Evolutionary conservation across 2,113 vertebrate species (phyloP).

Genomic region (Rhea americana): DNA sequence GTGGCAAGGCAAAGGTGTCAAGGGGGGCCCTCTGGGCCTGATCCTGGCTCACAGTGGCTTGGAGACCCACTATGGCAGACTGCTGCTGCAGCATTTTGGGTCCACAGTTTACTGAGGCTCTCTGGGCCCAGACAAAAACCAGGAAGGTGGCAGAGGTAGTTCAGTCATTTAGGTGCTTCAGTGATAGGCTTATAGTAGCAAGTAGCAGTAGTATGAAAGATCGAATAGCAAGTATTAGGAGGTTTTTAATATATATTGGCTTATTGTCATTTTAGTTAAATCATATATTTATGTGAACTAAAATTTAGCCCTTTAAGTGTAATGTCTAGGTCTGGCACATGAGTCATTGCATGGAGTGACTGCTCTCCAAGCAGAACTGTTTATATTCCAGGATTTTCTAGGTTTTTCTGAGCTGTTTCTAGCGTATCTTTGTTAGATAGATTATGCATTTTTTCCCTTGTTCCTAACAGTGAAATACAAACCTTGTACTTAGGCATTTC

Average conservation of each 20-base stretch:
- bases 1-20: no score
- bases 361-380: neutral
- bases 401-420: slow-evolving; percentile 17
- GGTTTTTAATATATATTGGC: neutral
- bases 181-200: neutral
- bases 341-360: neutral
- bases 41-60: no score
- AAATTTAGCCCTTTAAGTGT: slow-evolving; percentile 8
- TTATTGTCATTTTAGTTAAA: slow-evolving; percentile 5
- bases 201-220: neutral
- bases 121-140: neutral
- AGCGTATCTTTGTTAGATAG: slow-evolving; percentile 20
- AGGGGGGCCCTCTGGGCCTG: no score
- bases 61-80: no score
- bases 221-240: neutral
- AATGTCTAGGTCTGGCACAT: neutral
- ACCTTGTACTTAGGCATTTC: slow-evolving; percentile 44
- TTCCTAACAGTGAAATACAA: slow-evolving; percentile 48
- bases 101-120: neutral
- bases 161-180: neutral
- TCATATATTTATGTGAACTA: neutral
- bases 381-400: slow-evolving; percentile 11
- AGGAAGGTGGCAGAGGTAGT: neutral
- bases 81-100: no score
- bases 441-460: slow-evolving; percentile 26